A percentile compares a stretch with the other conserved stretches of the same genome.
Evolutionary conservation across 2,888 invertebrate genomes (phyloP).

Genomic region (Philopedon plagiatum): DNA sequence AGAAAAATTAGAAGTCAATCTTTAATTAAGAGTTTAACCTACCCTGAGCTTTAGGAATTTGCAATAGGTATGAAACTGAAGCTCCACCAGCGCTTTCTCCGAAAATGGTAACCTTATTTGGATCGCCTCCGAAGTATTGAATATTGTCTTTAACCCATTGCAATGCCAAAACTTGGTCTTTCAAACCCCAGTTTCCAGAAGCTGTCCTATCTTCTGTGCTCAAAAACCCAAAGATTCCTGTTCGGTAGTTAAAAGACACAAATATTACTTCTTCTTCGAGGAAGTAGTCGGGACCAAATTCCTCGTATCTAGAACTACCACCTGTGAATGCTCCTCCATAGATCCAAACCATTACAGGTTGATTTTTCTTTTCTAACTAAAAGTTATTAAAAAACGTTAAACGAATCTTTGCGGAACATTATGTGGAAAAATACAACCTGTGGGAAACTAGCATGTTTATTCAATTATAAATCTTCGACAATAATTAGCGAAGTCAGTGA

Average conservation of each 20-base stretch:
- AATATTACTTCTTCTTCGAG: slow-evolving; percentile 35
- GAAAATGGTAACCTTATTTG: slow-evolving; percentile 38
- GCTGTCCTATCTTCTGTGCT: slow-evolving; percentile 26
- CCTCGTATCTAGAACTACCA: slow-evolving; percentile 18
- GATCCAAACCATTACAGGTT: slow-evolving; percentile 44
- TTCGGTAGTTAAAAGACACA: slow-evolving; percentile 38
- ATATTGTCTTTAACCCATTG: slow-evolving; percentile 42
- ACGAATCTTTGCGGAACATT: no score
- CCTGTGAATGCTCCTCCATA: slow-evolving; percentile 39
- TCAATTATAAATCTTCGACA: no score
- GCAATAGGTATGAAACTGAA: slow-evolving; percentile 37
- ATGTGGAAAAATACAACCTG: no score
- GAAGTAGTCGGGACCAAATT: slow-evolving; percentile 32
- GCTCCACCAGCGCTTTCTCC: slow-evolving; percentile 45
- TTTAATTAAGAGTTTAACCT: not conserved
- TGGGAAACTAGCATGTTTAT: no score
- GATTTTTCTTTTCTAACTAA: slow-evolving; percentile 16
- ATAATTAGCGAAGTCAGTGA: no score
- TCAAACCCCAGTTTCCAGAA: slow-evolving; percentile 42
- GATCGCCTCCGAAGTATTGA: slow-evolving; percentile 34
- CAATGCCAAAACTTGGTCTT: slow-evolving; percentile 41
- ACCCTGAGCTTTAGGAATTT: slow-evolving; percentile 42
- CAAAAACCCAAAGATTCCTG: slow-evolving; percentile 36
- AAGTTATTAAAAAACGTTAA: no score
- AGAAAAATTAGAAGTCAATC: not conserved